A percentile compares a stretch with the other conserved stretches of the same genome.
Conservation (phyloP, 2,888 invertebrate genomes). For the Lordiphosa andalusiaca region DNA sequence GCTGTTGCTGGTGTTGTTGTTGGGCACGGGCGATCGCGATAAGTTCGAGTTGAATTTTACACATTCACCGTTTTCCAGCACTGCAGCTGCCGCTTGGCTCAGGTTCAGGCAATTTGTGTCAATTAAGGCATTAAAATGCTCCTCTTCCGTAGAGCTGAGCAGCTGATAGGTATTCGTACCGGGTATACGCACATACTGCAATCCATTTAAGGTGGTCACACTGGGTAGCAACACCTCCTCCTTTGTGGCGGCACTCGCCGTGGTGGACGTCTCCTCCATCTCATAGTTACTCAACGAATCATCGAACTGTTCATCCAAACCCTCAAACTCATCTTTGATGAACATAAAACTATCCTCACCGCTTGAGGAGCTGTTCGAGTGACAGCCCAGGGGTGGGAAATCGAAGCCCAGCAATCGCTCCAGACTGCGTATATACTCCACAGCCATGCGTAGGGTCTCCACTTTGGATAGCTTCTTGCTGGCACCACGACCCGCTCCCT, state of each 20-base stretch:
- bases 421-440: constrained; percentile 92
- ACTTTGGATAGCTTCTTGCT: constrained; percentile 92
- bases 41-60: constrained; percentile 58
- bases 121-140: constrained; percentile 82
- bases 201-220: constrained; percentile 80
- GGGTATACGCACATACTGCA: constrained; percentile 84
- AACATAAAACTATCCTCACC: constrained; percentile 77
- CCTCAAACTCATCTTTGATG: constrained; percentile 77
- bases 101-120: constrained; percentile 79
- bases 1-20: constrained; percentile 29
- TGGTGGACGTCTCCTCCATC: constrained; percentile 56
- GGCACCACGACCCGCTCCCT: constrained; percentile 82
- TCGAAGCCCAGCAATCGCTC: constrained; percentile 88
- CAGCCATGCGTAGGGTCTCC: constrained; percentile 93
- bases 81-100: constrained; percentile 11
- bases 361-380: constrained; percentile 56
- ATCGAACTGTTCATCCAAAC: constrained; percentile 69
- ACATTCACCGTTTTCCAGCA: constrained; percentile 55
- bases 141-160: constrained; percentile 83
- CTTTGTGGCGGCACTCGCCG: constrained; percentile 10
- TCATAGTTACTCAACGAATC: constrained; percentile 76
- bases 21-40: constrained; percentile 73
- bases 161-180: constrained; percentile 84
- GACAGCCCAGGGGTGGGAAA: constrained; percentile 62
- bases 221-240: constrained; percentile 79